phyloP scores from a whole-genome alignment of 2,888 invertebrate genomes.

The Pyrrhia umbra region DNA sequence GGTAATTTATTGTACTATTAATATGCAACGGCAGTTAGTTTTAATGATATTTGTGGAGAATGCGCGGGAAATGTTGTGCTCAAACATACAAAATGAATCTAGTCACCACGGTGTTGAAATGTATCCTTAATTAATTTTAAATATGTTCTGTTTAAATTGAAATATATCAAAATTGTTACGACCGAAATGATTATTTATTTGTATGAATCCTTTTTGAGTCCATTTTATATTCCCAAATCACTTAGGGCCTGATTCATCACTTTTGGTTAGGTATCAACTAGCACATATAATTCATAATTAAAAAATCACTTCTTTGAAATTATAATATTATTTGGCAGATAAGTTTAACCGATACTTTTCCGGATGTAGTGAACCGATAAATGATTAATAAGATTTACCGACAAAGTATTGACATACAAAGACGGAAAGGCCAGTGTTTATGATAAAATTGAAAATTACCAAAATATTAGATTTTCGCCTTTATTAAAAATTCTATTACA shows the following conservation, averaged over 20 bases:
- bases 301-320: too few species aligned
- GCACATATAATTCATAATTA: too few species aligned
- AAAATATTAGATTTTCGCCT: conserved; percentile 60
- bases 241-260: too few species aligned
- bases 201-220: too few species aligned
- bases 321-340: too few species aligned
- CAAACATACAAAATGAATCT: conserved; percentile 81
- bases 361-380: too few species aligned
- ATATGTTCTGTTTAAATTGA: conserved; percentile 65
- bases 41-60: conserved; percentile 69
- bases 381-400: too few species aligned
- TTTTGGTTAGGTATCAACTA: too few species aligned
- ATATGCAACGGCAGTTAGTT: conserved; percentile 60
- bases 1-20: conserved; percentile 32
- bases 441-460: conserved; percentile 20
- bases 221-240: too few species aligned
- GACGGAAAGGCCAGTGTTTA: not conserved
- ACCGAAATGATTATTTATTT: conserved; percentile 21
- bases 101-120: conserved; percentile 72
- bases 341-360: too few species aligned
- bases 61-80: conserved; percentile 73
- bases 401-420: not conserved
- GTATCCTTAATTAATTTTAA: conserved; percentile 62
- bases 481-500: conserved; percentile 83
- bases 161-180: conserved; percentile 57